Evolutionary conservation across 2,888 invertebrate species (phyloP), one percentile per base, ranked within the genome.

Genomic region (Ferrisia virgata): DNA sequence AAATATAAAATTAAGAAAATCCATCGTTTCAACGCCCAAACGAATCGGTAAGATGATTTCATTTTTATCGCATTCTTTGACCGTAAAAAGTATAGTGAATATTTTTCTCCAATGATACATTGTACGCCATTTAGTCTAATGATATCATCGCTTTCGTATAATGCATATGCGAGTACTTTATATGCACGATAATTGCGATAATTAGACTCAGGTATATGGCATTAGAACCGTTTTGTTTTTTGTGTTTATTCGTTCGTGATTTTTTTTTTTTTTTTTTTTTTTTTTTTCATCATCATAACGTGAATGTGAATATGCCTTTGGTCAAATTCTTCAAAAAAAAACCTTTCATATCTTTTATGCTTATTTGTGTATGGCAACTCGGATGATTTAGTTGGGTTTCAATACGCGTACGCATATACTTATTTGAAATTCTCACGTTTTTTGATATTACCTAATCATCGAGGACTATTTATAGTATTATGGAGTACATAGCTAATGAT

Each of bases 1-100:
- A 79, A 91, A 93, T 86, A 92, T 91, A 86, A 88, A 88, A 84
- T 90, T 95, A 81, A 91, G 93, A 88, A 82, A 82, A 82, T 85
- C 85, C 39, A 84, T 84, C 69, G 58, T 82, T 72, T 84, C 69
- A 53, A 85, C 82, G 22, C 72, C 82, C 18, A 85, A 81, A 82
- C 81, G 82, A 82, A n/a, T 31, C 5, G 82, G 84, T 85, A 2
- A 79, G 79, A n/a, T 84, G 28, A 69, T 72, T 53, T 47, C 58
- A 76, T 18, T 13, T 40, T 40, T 79, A 28, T 58, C 18, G n/a
- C 13, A 64, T 36, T 43, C 43, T 15, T 76, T 25, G n/a, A n/a
- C n/a, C n/a, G n/a, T n/a, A 53, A 47, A 47, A 18, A 36, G 18
- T 18, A n/a, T 18, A 47, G 5, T 47, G 47, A 47, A 47, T 6